phyloP scores from a whole-genome alignment of 1,140 invertebrate genomes.

The Thalassaphorura encarpata region DNA sequence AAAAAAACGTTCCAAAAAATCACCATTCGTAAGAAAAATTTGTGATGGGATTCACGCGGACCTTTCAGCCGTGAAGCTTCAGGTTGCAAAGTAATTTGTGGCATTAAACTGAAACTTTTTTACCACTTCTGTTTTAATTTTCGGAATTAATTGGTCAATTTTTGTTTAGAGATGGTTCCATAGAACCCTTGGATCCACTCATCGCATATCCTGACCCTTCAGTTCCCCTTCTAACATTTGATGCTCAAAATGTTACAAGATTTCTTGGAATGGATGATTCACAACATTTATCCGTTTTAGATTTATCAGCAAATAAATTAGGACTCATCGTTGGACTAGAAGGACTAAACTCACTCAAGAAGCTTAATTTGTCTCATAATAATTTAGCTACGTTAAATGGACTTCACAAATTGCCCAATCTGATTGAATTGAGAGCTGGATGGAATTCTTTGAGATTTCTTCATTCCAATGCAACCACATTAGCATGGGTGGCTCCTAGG shows the following conservation, averaged over 20 bases:
- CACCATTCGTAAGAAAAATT: conserved; percentile 5
- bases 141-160: too few species aligned
- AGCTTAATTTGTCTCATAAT: conserved; percentile 25
- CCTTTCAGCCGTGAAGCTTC: conserved; percentile 5
- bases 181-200: too few species aligned
- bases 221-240: too few species aligned
- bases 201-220: too few species aligned
- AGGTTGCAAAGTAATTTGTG: conserved; percentile 7
- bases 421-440: conserved; percentile 22
- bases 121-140: too few species aligned
- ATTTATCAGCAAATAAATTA: conserved; percentile 13
- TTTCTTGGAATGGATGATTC: not conserved
- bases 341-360: conserved; percentile 13
- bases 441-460: conserved; percentile 24
- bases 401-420: conserved; percentile 17
- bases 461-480: conserved; percentile 12
- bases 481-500: conserved; percentile 7
- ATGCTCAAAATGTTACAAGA: too few species aligned
- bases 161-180: too few species aligned
- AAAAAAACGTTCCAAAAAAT: not conserved
- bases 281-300: not conserved
- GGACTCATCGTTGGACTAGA: conserved; percentile 15
- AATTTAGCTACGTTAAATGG: conserved; percentile 23
- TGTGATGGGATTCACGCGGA: conserved; percentile 21
- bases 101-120: too few species aligned